Percentiles rank a stretch among this genome's conserved stretches.
Evolutionary conservation across 2,888 invertebrate genomes (phyloP).

Genomic region (Acanthosoma haemorrhoidale): DNA sequence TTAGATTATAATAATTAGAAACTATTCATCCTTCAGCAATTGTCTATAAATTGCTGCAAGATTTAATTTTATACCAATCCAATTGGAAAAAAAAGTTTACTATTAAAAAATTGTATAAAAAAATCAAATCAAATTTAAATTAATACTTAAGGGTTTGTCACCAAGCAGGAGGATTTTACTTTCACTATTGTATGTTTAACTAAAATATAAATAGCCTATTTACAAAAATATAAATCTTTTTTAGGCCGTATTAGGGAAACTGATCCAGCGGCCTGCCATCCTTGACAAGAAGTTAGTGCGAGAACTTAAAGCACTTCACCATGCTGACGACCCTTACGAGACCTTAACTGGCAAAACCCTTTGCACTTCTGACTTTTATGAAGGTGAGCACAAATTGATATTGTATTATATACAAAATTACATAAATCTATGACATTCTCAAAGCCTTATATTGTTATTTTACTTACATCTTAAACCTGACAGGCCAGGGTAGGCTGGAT

Average conservation of each 20-base stretch:
- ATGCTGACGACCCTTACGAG: constrained; percentile 75
- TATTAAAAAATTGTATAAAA: too few relatives aligned
- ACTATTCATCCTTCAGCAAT: too few relatives aligned
- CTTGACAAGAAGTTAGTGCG: constrained; percentile 73
- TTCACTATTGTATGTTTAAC: too few relatives aligned
- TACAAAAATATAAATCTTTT: too few relatives aligned
- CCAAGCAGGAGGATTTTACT: too few relatives aligned
- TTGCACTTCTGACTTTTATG: constrained; percentile 97
- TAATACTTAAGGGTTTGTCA: too few relatives aligned
- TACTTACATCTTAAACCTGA: neutral
- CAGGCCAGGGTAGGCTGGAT: constrained; percentile 89
- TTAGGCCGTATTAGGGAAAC: constrained; percentile 79
- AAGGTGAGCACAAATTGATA: constrained; percentile 57
- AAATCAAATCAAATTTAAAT: too few relatives aligned
- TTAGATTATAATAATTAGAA: too few relatives aligned
- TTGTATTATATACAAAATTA: neutral
- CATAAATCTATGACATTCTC: neutral
- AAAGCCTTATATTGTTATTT: neutral
- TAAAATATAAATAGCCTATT: too few relatives aligned
- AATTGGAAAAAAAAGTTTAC: too few relatives aligned
- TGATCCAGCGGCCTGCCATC: constrained; percentile 72
- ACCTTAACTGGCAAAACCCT: constrained; percentile 87
- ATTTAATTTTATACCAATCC: too few relatives aligned
- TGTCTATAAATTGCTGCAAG: too few relatives aligned
- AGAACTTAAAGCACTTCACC: constrained; percentile 70